Base-by-base conservation (phyloP, 2,797 vertebrate species). In the Pitangus sulphuratus region DNA sequence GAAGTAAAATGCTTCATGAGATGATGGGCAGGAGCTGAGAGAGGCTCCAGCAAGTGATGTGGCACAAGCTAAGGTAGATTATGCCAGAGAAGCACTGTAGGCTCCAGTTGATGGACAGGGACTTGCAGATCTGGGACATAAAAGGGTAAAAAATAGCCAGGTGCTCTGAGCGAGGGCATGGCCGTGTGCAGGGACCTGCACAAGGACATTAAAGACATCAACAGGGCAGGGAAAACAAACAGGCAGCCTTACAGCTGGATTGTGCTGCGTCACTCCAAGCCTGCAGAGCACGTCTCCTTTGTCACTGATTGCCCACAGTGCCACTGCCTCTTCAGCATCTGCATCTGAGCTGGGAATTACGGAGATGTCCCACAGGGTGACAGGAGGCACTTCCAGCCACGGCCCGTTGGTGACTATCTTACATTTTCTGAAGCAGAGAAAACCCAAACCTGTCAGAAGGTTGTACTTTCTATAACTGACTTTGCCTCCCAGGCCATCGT, bases 221-320 rank as follows among this genome's bases (percentile, higher is more conserved):
- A 17, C 15, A 60, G 40, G 33, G 69, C 61, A 80, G 64, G n/a
- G 51, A 15, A 48, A 71, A n/a, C 17, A 64, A 84, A 45, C 26
- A 69, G 33, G n/a, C 50, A 70, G 79, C 58, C 99, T 98, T 98
- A 99, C 99, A 62, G 98, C 98, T 9, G 99, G 99, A 12, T 98
- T 99, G 89, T 99, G 97, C 31, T 98, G 84, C 3, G 99, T 99
- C 91, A 99, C 99, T 44, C 98, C 99, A 78, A 99, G 98, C 35
- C 99, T 98, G 92, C 99, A 99, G 64, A 99, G 98, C 72, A 99
- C 99, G 0, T 99, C 99, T 47, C 99, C 99, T 95, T 99, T 99
- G 98, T 98, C 99, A 94, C 99, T 99, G 97, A 99, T 98, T 39
- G 99, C 99, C 99, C 99, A 99, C 75, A 99, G 97, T 2, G 99